These are phyloP conservation scores for Malacosoma neustria DNA, from an alignment of 2,888 invertebrate species.

Conservation along the genomic window DNA sequence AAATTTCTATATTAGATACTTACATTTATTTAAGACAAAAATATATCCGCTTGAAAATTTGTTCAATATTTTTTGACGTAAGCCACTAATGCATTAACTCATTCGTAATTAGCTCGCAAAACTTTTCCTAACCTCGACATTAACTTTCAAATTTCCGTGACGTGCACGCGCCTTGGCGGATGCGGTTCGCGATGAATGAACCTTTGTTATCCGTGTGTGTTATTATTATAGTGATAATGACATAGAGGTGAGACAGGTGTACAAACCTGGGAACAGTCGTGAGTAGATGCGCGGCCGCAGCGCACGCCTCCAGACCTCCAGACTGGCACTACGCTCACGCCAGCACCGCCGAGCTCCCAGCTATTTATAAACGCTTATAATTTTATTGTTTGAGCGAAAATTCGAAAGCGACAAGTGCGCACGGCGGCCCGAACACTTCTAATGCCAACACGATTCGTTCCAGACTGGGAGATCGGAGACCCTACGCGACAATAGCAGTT, in stretches of 20 bases:
- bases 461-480: slow-evolving; percentile 22
- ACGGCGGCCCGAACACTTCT: slow-evolving; percentile 52
- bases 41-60: too few species aligned
- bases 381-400: slow-evolving; percentile 71
- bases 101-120: slow-evolving; percentile 5
- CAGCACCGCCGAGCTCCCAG: slow-evolving; percentile 32
- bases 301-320: slow-evolving; percentile 61
- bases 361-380: slow-evolving; percentile 71
- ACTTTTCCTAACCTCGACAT: slow-evolving; percentile 19
- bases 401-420: slow-evolving; percentile 61
- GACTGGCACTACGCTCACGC: slow-evolving; percentile 38
- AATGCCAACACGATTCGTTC: slow-evolving; percentile 49
- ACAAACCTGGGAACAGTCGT: slow-evolving; percentile 58
- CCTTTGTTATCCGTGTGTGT: slow-evolving; percentile 42
- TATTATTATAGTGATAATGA: slow-evolving; percentile 67
- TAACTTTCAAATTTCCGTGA: slow-evolving; percentile 15
- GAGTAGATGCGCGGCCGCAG: slow-evolving; percentile 44
- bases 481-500: slow-evolving; percentile 24
- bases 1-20: too few species aligned
- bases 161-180: slow-evolving; percentile 1
- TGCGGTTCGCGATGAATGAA: slow-evolving; percentile 34
- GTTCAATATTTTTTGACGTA: too few species aligned
- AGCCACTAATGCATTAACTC: too few species aligned
- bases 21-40: too few species aligned
- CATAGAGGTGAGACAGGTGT: slow-evolving; percentile 67